Conservation (phyloP, 2,888 invertebrate species). For the Miltochrista miniata region DNA sequence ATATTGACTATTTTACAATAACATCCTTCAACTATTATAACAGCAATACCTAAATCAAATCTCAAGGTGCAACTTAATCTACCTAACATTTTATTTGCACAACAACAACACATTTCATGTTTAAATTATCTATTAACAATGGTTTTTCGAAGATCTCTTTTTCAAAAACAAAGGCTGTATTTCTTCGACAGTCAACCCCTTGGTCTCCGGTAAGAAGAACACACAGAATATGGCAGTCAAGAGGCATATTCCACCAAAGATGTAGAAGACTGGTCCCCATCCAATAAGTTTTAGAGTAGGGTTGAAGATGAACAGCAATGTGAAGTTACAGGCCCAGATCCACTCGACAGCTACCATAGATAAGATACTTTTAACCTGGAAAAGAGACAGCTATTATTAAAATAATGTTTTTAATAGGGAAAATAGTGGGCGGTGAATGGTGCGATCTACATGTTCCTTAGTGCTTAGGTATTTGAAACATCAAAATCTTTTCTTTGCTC, state of each 20-base stretch:
- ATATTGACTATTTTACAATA: no score
- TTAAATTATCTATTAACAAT: not conserved
- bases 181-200: conserved; percentile 53
- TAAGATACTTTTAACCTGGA: conserved; percentile 56
- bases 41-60: no score
- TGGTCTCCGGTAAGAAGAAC: conserved; percentile 56
- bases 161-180: conserved; percentile 50
- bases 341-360: conserved; percentile 57
- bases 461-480: no score
- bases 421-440: no score
- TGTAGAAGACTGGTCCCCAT: conserved; percentile 54
- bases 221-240: conserved; percentile 40
- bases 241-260: conserved; percentile 49
- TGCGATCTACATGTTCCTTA: no score
- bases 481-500: no score
- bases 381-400: conserved; percentile 18
- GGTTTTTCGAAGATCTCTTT: conserved; percentile 1
- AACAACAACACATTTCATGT: no score
- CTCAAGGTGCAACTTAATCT: no score
- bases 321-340: conserved; percentile 55
- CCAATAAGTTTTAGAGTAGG: conserved; percentile 47
- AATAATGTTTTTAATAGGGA: no score
- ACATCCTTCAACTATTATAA: no score
- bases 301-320: conserved; percentile 53
- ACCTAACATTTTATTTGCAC: no score